Conservation (phyloP, 2,113 vertebrate genomes). For the Scatophagus argus region DNA sequence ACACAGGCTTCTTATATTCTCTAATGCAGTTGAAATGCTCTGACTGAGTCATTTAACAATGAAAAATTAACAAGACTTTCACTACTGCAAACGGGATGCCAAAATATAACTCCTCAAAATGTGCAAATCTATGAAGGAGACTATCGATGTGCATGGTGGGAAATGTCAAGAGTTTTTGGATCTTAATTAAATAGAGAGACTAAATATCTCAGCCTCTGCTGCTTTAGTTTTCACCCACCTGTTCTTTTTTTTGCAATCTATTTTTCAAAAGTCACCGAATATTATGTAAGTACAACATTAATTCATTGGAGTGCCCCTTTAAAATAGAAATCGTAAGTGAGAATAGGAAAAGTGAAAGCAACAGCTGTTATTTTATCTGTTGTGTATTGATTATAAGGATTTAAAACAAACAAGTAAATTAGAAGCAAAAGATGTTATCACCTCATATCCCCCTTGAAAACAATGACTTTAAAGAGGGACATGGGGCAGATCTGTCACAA, state of each 20-base stretch:
- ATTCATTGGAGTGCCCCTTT: slow-evolving; percentile 2
- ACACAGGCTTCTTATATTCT: no score
- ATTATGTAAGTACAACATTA: neutral
- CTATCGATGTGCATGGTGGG: neutral
- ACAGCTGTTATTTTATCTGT: neutral
- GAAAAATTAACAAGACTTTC: no score
- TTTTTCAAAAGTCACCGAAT: neutral
- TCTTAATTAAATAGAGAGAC: neutral
- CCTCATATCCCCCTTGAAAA: slow-evolving; percentile 3
- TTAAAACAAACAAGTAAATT: slow-evolving; percentile 3
- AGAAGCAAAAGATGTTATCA: slow-evolving; percentile 6
- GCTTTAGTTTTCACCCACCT: neutral
- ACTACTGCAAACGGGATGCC: no score
- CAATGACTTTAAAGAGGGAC: slow-evolving; percentile 15
- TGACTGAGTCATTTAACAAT: no score
- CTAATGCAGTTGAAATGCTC: neutral
- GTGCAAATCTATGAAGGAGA: neutral
- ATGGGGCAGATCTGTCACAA: slow-evolving; percentile 7
- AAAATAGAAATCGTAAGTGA: neutral
- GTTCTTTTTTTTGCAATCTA: neutral
- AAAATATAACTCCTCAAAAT: neutral
- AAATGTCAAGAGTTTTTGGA: neutral
- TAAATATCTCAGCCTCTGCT: neutral
- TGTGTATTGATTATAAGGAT: neutral
- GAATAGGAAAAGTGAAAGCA: neutral